Evolutionary conservation across 2,797 vertebrate species (phyloP).

Genomic region (Gouania willdenowi): DNA sequence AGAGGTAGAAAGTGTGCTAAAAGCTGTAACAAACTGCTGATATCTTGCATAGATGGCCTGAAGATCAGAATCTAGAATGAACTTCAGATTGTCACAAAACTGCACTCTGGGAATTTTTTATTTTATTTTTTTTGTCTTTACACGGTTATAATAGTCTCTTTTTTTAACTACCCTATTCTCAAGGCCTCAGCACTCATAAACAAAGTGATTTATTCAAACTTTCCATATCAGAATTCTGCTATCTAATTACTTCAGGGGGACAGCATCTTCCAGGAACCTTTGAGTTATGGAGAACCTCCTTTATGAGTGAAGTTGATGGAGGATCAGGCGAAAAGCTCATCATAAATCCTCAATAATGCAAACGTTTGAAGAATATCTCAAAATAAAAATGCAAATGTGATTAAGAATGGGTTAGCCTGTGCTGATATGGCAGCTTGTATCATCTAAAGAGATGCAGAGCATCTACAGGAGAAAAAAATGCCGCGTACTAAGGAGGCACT

Average conservation of each 20-base stretch:
- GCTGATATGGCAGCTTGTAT: constrained; percentile 81
- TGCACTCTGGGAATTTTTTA: constrained; percentile 6
- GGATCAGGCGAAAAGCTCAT: constrained; percentile 74
- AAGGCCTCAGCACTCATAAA: constrained; percentile 78
- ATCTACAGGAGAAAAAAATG: constrained; percentile 39
- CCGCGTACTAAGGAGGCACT: constrained; percentile 57
- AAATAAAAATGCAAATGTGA: constrained; percentile 85
- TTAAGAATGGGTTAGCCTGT: constrained; percentile 81
- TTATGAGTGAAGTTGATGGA: constrained; percentile 85
- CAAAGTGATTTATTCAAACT: constrained; percentile 83
- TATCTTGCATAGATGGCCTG: neutral
- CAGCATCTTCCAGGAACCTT: constrained; percentile 74
- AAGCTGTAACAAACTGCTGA: neutral
- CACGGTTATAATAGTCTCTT: constrained; percentile 27
- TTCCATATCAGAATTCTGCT: constrained; percentile 79
- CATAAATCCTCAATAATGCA: constrained; percentile 86
- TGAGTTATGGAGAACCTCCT: constrained; percentile 82
- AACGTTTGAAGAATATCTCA: constrained; percentile 82
- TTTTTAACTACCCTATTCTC: constrained; percentile 52
- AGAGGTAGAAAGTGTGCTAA: neutral
- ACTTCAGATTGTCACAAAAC: constrained; percentile 5
- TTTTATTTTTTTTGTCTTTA: constrained; percentile 4
- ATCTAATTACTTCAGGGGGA: constrained; percentile 80
- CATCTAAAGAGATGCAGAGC: constrained; percentile 67
- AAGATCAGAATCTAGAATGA: constrained; percentile 25